phyloP scores from a whole-genome alignment of 2,113 vertebrate species.

The Calyptomena viridis region DNA sequence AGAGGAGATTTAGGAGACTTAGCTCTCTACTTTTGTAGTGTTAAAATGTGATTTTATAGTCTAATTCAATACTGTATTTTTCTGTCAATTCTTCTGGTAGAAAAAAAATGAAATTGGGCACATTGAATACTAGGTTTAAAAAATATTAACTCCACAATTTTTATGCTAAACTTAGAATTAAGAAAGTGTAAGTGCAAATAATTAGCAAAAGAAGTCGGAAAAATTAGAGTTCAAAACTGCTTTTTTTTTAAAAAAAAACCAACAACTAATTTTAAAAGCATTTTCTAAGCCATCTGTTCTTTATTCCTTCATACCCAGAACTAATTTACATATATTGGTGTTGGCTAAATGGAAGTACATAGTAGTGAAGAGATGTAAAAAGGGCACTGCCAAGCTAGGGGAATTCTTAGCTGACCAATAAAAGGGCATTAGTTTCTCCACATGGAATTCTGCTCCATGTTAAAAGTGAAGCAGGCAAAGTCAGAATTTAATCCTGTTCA shows the following conservation, averaged over 20 bases:
- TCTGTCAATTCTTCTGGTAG: not conserved
- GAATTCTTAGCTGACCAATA: not conserved
- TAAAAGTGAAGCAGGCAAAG: not conserved
- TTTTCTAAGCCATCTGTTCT: not conserved
- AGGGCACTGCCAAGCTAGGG: not conserved
- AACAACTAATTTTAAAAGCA: not conserved
- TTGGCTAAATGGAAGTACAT: not conserved
- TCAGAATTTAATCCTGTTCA: constrained; percentile 10
- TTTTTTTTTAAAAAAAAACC: not conserved
- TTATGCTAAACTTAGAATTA: not conserved
- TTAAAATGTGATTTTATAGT: not conserved
- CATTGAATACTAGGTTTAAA: not conserved
- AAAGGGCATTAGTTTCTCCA: not conserved
- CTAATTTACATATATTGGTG: not conserved
- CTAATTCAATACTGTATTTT: not conserved
- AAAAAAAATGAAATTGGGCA: not conserved
- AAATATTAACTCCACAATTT: not conserved
- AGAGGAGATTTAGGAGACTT: not conserved
- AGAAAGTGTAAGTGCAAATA: not conserved
- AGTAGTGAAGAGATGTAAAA: not conserved
- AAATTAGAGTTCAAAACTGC: not conserved
- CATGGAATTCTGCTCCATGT: not conserved
- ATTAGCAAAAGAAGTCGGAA: not conserved
- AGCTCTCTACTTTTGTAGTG: not conserved
- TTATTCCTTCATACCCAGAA: not conserved